Percentiles rank a stretch among this genome's conserved stretches.
These are phyloP conservation scores for Hemaris fuciformis DNA, from an alignment of 2,888 invertebrate species.

Conservation along the genomic window DNA sequence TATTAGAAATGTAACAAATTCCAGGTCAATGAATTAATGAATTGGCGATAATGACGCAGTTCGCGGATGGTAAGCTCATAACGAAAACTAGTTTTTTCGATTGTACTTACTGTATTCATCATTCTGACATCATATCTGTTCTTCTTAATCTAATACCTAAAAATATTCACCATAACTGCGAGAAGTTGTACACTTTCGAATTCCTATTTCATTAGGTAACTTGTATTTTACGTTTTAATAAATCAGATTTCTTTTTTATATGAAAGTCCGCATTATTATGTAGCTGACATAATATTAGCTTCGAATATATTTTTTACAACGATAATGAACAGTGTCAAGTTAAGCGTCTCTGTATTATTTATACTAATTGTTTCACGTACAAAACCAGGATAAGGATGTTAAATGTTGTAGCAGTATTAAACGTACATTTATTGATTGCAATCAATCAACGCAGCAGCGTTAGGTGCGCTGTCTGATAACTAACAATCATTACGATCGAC, in stretches of 20 bases:
- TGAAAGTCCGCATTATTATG: too few species aligned
- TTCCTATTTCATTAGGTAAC: too few species aligned
- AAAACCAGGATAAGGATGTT: background rate
- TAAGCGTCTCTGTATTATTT: too few species aligned
- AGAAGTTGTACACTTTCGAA: too few species aligned
- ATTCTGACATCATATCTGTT: background rate
- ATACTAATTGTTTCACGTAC: background rate
- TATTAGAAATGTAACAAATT: background rate
- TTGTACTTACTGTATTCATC: background rate
- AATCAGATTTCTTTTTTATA: too few species aligned
- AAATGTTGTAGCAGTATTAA: background rate
- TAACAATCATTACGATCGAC: background rate
- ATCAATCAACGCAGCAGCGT: too few species aligned
- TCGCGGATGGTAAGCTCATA: background rate
- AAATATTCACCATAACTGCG: too few species aligned
- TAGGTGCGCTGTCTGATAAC: background rate
- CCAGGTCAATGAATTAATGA: conserved; percentile 5
- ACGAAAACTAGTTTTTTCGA: background rate
- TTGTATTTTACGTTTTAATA: too few species aligned
- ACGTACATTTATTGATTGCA: background rate
- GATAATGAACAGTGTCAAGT: too few species aligned
- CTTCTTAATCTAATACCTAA: background rate
- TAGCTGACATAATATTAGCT: too few species aligned
- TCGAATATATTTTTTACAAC: too few species aligned
- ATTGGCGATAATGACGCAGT: conserved; percentile 5